A percentile compares a stretch with the other conserved stretches of the same genome.
Evolutionary conservation across 2,888 invertebrate genomes (phyloP).

Genomic region (Cheilosia grossa): DNA sequence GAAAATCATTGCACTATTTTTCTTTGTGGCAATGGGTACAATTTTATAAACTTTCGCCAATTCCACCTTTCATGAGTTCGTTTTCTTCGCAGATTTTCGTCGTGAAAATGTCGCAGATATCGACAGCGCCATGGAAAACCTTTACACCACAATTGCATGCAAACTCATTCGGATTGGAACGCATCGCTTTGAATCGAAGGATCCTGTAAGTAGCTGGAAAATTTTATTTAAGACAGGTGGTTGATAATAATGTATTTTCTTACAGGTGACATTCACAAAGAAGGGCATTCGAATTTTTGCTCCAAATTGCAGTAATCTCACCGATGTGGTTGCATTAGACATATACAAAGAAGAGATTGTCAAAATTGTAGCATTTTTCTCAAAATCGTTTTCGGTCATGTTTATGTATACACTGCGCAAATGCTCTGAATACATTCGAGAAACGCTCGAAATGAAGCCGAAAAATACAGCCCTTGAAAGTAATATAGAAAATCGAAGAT

Average conservation of each 20-base stretch:
- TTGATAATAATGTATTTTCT: slow-evolving; percentile 63
- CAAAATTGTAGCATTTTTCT: slow-evolving; percentile 90
- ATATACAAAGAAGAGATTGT: slow-evolving; percentile 89
- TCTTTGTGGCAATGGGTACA: slow-evolving; percentile 15
- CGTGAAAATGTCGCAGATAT: slow-evolving; percentile 84
- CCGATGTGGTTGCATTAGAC: slow-evolving; percentile 86
- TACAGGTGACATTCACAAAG: slow-evolving; percentile 85
- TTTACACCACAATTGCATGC: slow-evolving; percentile 87
- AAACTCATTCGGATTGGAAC: slow-evolving; percentile 93
- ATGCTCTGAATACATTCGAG: slow-evolving; percentile 88
- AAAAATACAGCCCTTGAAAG: slow-evolving; percentile 67
- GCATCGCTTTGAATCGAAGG: slow-evolving; percentile 90
- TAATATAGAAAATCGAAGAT: slow-evolving; percentile 5
- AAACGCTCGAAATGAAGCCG: slow-evolving; percentile 87
- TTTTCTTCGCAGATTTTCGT: slow-evolving; percentile 84
- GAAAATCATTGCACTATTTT: not conserved
- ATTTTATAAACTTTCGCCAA: not conserved
- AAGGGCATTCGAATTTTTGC: slow-evolving; percentile 87
- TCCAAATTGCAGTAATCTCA: slow-evolving; percentile 84
- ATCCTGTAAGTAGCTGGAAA: slow-evolving; percentile 85
- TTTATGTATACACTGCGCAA: slow-evolving; percentile 90
- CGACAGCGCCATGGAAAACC: slow-evolving; percentile 82
- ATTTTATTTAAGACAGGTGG: not conserved
- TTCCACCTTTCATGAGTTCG: not conserved
- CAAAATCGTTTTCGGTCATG: slow-evolving; percentile 89